Conservation (phyloP, 2,888 invertebrate species). For the Hyalella azteca region DNA sequence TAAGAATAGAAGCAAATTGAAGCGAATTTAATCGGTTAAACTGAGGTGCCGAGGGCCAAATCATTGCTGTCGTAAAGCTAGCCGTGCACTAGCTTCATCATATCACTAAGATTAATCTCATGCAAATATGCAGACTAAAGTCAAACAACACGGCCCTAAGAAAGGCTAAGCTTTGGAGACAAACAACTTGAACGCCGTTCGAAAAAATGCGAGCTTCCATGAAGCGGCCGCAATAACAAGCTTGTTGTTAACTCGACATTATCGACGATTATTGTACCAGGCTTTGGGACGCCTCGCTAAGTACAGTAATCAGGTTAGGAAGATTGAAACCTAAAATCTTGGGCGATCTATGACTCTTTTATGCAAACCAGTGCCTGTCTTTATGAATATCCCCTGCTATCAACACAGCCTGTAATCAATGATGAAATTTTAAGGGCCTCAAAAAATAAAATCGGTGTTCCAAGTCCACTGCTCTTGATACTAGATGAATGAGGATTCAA, state of each 20-base stretch:
- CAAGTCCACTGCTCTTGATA: not conserved
- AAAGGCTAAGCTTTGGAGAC: not conserved
- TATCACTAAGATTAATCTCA: slow-evolving; percentile 1
- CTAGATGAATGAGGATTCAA: not conserved
- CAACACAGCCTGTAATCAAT: slow-evolving; percentile 21
- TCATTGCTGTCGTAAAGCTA: not conserved
- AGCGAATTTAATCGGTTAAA: no score
- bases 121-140: not conserved
- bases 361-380: slow-evolving; percentile 17
- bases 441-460: slow-evolving; percentile 8
- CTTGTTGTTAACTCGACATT: not conserved
- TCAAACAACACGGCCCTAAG: slow-evolving; percentile 9
- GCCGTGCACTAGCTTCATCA: not conserved
- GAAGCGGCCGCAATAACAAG: not conserved
- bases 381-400: not conserved
- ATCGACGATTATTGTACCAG: not conserved
- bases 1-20: no score
- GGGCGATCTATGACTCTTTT: slow-evolving; percentile 11
- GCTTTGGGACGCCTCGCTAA: not conserved
- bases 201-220: not conserved
- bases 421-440: not conserved
- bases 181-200: not conserved
- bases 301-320: slow-evolving; percentile 1
- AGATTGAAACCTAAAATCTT: slow-evolving; percentile 23
- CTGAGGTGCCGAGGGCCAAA: not conserved